phyloP scores from a whole-genome alignment of 2,113 vertebrate genomes.

The human region GRCh38 chr3:177962501-177963000 shows the following conservation, averaged over 20 bases:
- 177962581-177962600: slow-evolving; percentile 9
- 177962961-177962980: not conserved
- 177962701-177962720: not conserved
- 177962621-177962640: not conserved
- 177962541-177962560: slow-evolving; percentile 23
- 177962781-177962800: not conserved
- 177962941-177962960: not conserved
- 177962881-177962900: not conserved
- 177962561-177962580: not conserved
- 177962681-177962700: not conserved
- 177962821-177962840: not conserved
- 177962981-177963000: not conserved
- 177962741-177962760: not conserved
- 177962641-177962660: slow-evolving; percentile 8
- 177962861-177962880: not conserved
- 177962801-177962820: not conserved
- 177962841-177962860: not conserved
- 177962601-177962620: not conserved
- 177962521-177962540: slow-evolving; percentile 25
- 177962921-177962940: not conserved
- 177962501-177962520: slow-evolving; percentile 12
- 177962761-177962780: not conserved
- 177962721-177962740: not conserved
- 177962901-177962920: not conserved
- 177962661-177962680: not conserved